Conservation (phyloP, 2,797 vertebrate species). For the Betta splendens region DNA sequence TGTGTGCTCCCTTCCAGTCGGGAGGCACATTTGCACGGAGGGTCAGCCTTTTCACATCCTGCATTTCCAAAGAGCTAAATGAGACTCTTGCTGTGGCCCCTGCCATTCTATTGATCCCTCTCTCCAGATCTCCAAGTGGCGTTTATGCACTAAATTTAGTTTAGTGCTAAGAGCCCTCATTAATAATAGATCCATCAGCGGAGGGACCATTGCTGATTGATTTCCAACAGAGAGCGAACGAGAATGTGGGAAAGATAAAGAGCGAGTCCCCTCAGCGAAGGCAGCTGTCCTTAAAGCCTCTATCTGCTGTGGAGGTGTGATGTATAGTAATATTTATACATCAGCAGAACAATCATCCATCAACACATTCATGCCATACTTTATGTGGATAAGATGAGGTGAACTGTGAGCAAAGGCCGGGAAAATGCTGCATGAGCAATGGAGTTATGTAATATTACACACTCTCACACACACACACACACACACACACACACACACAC, state of each 20-base stretch:
- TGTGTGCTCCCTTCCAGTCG: slow-evolving; percentile 38
- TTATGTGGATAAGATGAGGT: slow-evolving; percentile 23
- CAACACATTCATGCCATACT: slow-evolving; percentile 24
- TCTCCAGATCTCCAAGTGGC: slow-evolving; percentile 65
- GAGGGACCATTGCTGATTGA: slow-evolving; percentile 57
- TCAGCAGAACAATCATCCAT: slow-evolving; percentile 27
- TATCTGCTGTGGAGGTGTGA: slow-evolving; percentile 17
- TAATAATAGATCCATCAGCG: slow-evolving; percentile 81
- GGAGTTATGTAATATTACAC: slow-evolving; percentile 47
- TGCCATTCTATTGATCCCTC: slow-evolving; percentile 65
- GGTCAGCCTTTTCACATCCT: slow-evolving; percentile 54
- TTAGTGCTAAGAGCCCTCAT: slow-evolving; percentile 78
- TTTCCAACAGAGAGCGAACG: slow-evolving; percentile 45
- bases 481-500: slow-evolving; percentile 35
- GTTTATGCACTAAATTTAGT: slow-evolving; percentile 81
- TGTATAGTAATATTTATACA: neutral
- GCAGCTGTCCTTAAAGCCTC: slow-evolving; percentile 36
- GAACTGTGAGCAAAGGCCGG: slow-evolving; percentile 8
- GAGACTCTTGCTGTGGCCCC: slow-evolving; percentile 64
- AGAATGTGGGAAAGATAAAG: slow-evolving; percentile 14
- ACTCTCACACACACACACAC: slow-evolving; percentile 35
- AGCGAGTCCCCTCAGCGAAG: slow-evolving; percentile 28
- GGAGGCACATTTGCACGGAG: slow-evolving; percentile 59
- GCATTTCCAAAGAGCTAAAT: slow-evolving; percentile 65
- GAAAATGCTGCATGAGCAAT: slow-evolving; percentile 34